phyloP scores from a whole-genome alignment of 30 jellyfish, hydroid and myxozoan species.

The Nemopilema nomurai region DNA sequence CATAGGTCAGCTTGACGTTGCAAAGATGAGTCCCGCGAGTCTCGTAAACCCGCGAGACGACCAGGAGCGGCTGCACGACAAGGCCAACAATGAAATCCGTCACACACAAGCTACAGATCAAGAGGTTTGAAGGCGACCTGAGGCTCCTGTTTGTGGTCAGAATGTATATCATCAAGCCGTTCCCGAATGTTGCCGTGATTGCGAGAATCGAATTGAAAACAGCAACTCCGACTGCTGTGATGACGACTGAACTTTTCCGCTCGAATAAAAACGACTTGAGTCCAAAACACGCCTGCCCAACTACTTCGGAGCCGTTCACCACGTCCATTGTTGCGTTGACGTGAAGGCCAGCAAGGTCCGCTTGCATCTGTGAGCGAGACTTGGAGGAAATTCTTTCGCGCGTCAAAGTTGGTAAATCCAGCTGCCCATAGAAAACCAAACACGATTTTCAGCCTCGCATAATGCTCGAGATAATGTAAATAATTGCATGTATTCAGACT shows the following conservation, averaged over 20 bases:
- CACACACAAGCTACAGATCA: slow-evolving; percentile 39
- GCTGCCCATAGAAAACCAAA: not conserved
- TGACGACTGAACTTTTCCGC: slow-evolving; percentile 35
- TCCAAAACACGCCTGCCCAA: slow-evolving; percentile 38
- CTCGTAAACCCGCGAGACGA: slow-evolving; percentile 40
- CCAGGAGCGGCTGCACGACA: slow-evolving; percentile 38
- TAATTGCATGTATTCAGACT: too few species aligned
- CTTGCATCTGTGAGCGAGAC: not conserved
- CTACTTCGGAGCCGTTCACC: not conserved
- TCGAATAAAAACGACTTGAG: slow-evolving; percentile 18
- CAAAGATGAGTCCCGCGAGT: slow-evolving; percentile 28
- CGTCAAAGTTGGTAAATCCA: not conserved
- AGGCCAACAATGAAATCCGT: slow-evolving; percentile 56
- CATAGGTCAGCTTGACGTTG: slow-evolving; percentile 42
- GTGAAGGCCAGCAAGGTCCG: not conserved
- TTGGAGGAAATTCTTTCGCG: not conserved
- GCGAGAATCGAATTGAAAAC: slow-evolving; percentile 32
- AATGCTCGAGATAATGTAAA: not conserved
- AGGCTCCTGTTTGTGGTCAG: slow-evolving; percentile 31
- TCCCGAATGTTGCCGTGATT: slow-evolving; percentile 33
- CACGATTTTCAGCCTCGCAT: not conserved
- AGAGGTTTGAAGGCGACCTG: slow-evolving; percentile 39
- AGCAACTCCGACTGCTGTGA: slow-evolving; percentile 57
- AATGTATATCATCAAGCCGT: slow-evolving; percentile 28
- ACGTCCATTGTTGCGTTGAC: not conserved